phyloP scores from a whole-genome alignment of 92 coral and sea anemone genomes.

The Hydrozoanthus gracilis region DNA sequence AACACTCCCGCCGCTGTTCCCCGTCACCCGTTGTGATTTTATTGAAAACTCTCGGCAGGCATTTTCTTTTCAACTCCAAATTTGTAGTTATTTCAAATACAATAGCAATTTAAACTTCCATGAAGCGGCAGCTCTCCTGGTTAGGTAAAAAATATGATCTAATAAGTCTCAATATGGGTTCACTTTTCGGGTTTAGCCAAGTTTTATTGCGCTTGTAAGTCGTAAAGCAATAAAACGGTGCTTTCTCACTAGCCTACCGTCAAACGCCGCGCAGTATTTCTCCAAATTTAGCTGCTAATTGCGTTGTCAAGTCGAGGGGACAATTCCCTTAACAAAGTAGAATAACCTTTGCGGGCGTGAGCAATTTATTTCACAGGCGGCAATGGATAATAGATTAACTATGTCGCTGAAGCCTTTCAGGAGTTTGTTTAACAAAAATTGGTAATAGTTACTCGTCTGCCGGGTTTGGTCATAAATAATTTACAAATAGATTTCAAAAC shows the following conservation, averaged over 20 bases:
- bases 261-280: conserved; percentile 27
- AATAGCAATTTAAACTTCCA: conserved; percentile 45
- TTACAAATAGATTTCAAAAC: conserved; percentile 20
- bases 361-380: conserved; percentile 23
- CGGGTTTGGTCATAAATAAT: conserved; percentile 22
- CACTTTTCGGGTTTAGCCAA: conserved; percentile 39
- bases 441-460: neutral
- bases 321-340: conserved; percentile 20
- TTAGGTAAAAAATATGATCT: conserved; percentile 28
- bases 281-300: conserved; percentile 29
- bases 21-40: conserved; percentile 33
- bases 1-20: conserved; percentile 19
- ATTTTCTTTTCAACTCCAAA: conserved; percentile 31
- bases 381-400: conserved; percentile 5
- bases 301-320: conserved; percentile 21
- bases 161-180: conserved; percentile 26
- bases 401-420: neutral
- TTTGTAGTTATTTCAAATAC: conserved; percentile 25
- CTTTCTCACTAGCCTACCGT: conserved; percentile 23
- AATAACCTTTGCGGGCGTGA: conserved; percentile 17
- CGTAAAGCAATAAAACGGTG: conserved; percentile 33
- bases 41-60: conserved; percentile 40
- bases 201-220: conserved; percentile 34
- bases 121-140: conserved; percentile 37
- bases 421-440: conserved; percentile 20